Percentiles rank a stretch among this genome's conserved stretches.
Conservation (phyloP, 1,140 invertebrate species). For the Drosophila grimshawi region DNA sequence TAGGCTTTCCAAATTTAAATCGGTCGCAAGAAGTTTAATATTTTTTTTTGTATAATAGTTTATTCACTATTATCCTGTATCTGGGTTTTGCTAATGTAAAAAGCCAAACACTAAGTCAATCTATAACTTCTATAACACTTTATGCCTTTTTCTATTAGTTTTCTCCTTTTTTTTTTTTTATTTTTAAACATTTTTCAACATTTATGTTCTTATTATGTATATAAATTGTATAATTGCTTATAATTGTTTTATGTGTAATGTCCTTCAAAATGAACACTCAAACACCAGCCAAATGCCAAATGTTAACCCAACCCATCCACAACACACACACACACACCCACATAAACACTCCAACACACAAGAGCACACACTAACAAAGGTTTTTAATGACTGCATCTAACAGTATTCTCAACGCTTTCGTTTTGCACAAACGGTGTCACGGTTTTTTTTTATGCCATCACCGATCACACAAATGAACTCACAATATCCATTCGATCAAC, state of each 20-base stretch:
- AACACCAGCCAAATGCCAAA: constrained; percentile 66
- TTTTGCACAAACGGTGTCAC: constrained; percentile 22
- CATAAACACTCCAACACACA: constrained; percentile 22
- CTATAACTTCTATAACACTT: no score
- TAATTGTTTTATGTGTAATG: constrained; percentile 26
- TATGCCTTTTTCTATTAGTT: no score
- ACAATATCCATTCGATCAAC: constrained; percentile 34
- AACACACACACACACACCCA: constrained; percentile 16
- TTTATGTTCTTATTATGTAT: constrained; percentile 10
- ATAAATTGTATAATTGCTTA: constrained; percentile 20
- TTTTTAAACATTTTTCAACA: constrained; percentile 14
- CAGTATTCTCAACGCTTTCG: constrained; percentile 33
- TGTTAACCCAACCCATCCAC: background rate
- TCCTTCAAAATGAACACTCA: constrained; percentile 63
- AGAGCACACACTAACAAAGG: constrained; percentile 1
- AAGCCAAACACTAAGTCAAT: no score
- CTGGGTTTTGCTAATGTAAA: no score
- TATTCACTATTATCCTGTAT: no score
- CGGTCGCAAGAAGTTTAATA: no score
- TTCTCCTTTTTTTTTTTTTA: constrained; percentile 1
- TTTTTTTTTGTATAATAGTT: no score
- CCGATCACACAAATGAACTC: background rate
- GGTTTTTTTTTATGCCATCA: constrained; percentile 28
- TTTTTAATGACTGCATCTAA: constrained; percentile 15
- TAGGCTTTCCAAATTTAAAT: no score